Evolutionary conservation across 2,888 invertebrate species (phyloP).

Genomic region (Caradrina kadenii): DNA sequence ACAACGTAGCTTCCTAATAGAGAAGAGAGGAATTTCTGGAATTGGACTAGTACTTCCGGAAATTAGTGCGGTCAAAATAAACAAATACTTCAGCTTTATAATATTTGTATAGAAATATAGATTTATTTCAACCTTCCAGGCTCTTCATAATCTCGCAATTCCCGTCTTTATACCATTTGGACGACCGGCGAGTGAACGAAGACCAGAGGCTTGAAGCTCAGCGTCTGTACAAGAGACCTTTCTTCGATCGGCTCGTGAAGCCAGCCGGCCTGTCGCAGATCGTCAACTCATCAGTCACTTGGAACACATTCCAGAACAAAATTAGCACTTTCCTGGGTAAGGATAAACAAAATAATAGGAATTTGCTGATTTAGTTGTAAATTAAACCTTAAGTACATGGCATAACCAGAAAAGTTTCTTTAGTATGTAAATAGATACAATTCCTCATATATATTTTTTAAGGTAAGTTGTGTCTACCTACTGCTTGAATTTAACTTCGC

Average conservation of each 20-base stretch:
- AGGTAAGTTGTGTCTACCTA: neutral
- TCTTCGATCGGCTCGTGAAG: conserved; percentile 87
- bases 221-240: conserved; percentile 91
- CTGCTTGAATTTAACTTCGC: conserved; percentile 19
- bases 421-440: conserved; percentile 20
- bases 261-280: conserved; percentile 77
- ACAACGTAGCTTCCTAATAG: too few species aligned
- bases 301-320: conserved; percentile 78
- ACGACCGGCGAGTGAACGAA: conserved; percentile 92
- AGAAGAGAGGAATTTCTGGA: too few species aligned
- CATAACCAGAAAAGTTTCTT: neutral
- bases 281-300: conserved; percentile 76
- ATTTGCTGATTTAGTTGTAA: conserved; percentile 70
- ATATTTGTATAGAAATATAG: too few species aligned
- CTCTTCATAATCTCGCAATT: conserved; percentile 94
- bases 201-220: conserved; percentile 92
- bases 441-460: neutral
- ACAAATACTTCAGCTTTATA: too few species aligned
- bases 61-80: too few species aligned
- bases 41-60: too few species aligned
- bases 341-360: conserved; percentile 73
- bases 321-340: conserved; percentile 74
- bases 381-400: conserved; percentile 11
- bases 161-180: conserved; percentile 92
- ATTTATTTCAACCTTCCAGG: conserved; percentile 83